phyloP scores from a whole-genome alignment of 2,888 invertebrate species.

The Adela reaumurella region DNA sequence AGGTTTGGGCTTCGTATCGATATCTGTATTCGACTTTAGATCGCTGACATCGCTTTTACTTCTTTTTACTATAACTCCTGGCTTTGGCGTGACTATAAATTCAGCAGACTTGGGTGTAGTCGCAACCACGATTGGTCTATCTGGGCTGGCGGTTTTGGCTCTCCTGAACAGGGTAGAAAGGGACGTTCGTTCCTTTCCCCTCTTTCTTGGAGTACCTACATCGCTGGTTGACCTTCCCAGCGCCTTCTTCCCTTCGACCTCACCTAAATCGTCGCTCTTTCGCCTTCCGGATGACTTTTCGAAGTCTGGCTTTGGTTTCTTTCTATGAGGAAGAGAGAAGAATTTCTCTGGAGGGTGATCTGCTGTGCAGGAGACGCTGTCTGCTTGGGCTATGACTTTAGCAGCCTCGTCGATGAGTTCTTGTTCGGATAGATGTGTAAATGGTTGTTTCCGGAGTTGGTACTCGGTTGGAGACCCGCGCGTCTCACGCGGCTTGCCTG shows the following conservation, averaged over 20 bases:
- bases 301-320: conserved; percentile 46
- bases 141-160: conserved; percentile 52
- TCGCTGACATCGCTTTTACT: conserved; percentile 66
- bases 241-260: conserved; percentile 27
- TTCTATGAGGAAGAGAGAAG: conserved; percentile 64
- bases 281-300: conserved; percentile 32
- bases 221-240: conserved; percentile 58
- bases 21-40: conserved; percentile 50
- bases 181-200: conserved; percentile 54
- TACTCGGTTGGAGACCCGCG: conserved; percentile 34
- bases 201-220: conserved; percentile 39
- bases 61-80: conserved; percentile 44
- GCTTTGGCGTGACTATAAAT: conserved; percentile 38
- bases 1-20: conserved; percentile 37
- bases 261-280: conserved; percentile 53
- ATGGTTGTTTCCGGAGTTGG: conserved; percentile 48
- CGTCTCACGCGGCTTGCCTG: conserved; percentile 47
- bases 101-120: conserved; percentile 21
- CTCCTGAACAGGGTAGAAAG: conserved; percentile 66
- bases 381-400: conserved; percentile 69
- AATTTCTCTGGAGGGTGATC: conserved; percentile 61
- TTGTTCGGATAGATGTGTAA: conserved; percentile 66
- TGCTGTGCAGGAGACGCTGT: conserved; percentile 65
- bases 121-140: conserved; percentile 44
- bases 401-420: conserved; percentile 75